Conservation (phyloP, 2,888 invertebrate species). For the Aporophyla nigra region DNA sequence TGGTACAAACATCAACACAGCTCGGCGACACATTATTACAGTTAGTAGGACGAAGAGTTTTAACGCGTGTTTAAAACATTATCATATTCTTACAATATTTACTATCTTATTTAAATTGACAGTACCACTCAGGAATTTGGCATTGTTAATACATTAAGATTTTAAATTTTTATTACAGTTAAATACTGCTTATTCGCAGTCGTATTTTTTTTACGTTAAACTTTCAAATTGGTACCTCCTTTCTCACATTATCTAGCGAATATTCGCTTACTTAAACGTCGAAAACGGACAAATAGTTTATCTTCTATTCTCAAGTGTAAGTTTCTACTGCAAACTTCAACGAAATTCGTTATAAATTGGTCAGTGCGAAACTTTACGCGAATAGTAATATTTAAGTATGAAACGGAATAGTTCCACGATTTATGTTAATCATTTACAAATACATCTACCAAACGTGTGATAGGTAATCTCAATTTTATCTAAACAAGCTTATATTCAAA, state of each 20-base stretch:
- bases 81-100: slow-evolving; percentile 33
- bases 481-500: slow-evolving; percentile 34
- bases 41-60: slow-evolving; percentile 45
- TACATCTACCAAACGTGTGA: slow-evolving; percentile 29
- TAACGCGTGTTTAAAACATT: slow-evolving; percentile 43
- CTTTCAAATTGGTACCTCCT: slow-evolving; percentile 39
- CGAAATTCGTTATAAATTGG: slow-evolving; percentile 53
- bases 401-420: slow-evolving; percentile 25
- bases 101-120: slow-evolving; percentile 53
- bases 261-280: slow-evolving; percentile 50
- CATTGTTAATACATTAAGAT: slow-evolving; percentile 44
- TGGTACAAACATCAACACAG: slow-evolving; percentile 46
- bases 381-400: slow-evolving; percentile 35
- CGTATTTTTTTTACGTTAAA: background rate
- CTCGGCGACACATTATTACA: slow-evolving; percentile 23
- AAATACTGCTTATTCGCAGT: background rate
- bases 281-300: slow-evolving; percentile 39
- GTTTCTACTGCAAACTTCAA: slow-evolving; percentile 47
- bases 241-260: slow-evolving; percentile 45
- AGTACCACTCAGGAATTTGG: slow-evolving; percentile 55
- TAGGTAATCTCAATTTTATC: slow-evolving; percentile 21
- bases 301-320: slow-evolving; percentile 42
- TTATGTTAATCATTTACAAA: slow-evolving; percentile 44
- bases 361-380: slow-evolving; percentile 56
- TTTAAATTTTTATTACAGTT: slow-evolving; percentile 17